Conservation (phyloP, 2,888 invertebrate genomes). For the Thalpophila matura region DNA sequence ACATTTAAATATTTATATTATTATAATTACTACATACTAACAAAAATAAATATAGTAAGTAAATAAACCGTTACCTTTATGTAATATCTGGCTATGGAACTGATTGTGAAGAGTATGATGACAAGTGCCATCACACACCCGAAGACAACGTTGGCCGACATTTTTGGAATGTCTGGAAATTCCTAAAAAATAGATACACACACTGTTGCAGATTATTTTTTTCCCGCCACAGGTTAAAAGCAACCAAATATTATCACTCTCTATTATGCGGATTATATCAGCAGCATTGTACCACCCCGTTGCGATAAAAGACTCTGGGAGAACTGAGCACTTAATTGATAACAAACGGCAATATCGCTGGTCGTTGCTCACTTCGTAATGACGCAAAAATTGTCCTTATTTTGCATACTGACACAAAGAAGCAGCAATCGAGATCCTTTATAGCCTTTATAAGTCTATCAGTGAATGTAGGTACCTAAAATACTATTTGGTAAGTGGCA, state of each 20-base stretch:
- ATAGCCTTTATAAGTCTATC: neutral
- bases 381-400: constrained; percentile 55
- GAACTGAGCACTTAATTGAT: constrained; percentile 59
- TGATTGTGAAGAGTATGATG: constrained; percentile 88
- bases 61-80: constrained; percentile 87
- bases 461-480: constrained; percentile 7
- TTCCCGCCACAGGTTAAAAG: constrained; percentile 43
- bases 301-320: constrained; percentile 48
- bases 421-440: constrained; percentile 7
- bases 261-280: constrained; percentile 42
- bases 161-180: constrained; percentile 59
- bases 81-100: constrained; percentile 93
- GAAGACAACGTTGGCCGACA: constrained; percentile 86
- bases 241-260: constrained; percentile 29
- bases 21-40: too few relatives aligned
- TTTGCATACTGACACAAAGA: too few relatives aligned
- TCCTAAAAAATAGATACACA: constrained; percentile 64
- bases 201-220: constrained; percentile 22
- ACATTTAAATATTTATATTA: too few relatives aligned
- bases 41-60: neutral
- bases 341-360: constrained; percentile 45
- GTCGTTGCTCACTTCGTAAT: constrained; percentile 48
- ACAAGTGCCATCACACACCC: constrained; percentile 88
- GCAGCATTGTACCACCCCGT: constrained; percentile 30
- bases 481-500: neutral